Evolutionary conservation across 1,140 invertebrate genomes (phyloP).

Genomic region (Heliconius hewitsoni): DNA sequence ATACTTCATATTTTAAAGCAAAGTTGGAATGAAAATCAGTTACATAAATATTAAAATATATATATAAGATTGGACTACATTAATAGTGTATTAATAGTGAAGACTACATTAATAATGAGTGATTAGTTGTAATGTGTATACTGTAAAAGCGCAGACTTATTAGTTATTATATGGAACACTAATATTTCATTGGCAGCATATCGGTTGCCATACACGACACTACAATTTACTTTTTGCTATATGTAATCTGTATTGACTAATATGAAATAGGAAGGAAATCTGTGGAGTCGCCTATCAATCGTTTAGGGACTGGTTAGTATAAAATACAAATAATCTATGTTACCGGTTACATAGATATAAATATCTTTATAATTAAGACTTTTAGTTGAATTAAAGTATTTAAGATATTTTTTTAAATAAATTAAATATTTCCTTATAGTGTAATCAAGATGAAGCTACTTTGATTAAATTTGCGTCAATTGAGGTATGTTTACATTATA

Average conservation of each 20-base stretch:
- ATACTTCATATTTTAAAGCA: too few species aligned
- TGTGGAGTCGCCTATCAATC: slow-evolving; percentile 24
- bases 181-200: neutral
- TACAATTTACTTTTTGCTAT: neutral
- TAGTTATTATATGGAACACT: neutral
- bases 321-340: slow-evolving; percentile 13
- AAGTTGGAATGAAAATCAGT: too few species aligned
- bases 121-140: too few species aligned
- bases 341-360: slow-evolving; percentile 7
- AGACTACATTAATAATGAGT: too few species aligned
- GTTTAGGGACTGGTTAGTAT: neutral
- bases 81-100: too few species aligned
- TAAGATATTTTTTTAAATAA: neutral
- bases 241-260: neutral
- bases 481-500: slow-evolving; percentile 32
- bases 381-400: neutral
- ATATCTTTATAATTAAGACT: neutral
- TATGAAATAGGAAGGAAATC: neutral
- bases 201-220: slow-evolving; percentile 1
- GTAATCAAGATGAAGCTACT: slow-evolving; percentile 1
- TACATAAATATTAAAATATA: too few species aligned
- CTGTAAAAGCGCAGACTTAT: neutral
- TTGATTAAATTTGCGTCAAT: slow-evolving; percentile 14
- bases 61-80: too few species aligned
- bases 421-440: neutral